Evolutionary conservation across 2,113 vertebrate species (phyloP).

Genomic region (Protomyctophum bolini): DNA sequence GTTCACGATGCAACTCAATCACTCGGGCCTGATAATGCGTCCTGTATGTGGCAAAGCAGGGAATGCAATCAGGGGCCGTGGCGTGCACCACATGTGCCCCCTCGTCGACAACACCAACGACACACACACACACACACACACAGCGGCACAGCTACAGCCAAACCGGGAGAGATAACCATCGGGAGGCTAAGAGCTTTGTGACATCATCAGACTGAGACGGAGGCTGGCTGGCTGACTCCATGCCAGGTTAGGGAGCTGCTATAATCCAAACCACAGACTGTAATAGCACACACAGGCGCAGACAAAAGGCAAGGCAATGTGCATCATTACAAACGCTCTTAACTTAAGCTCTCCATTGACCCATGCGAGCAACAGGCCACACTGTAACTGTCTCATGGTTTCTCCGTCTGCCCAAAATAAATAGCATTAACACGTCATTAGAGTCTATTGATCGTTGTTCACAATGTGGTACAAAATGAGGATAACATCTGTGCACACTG

Average conservation of each 20-base stretch:
- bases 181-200: conserved; percentile 76
- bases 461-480: background rate
- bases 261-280: conserved; percentile 70
- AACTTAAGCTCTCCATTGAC: conserved; percentile 64
- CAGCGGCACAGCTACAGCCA: conserved; percentile 57
- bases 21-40: conserved; percentile 49
- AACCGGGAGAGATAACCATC: conserved; percentile 72
- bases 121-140: no score
- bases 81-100: conserved; percentile 44
- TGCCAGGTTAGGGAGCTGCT: conserved; percentile 62
- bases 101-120: conserved; percentile 63
- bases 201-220: conserved; percentile 79
- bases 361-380: conserved; percentile 33
- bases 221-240: conserved; percentile 54
- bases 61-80: conserved; percentile 61
- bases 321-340: conserved; percentile 68
- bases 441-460: background rate
- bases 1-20: conserved; percentile 57
- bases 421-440: background rate
- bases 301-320: conserved; percentile 67
- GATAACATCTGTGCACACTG: background rate
- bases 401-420: background rate
- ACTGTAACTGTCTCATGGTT: no score
- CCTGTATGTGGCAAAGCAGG: conserved; percentile 53
- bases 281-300: conserved; percentile 58